phyloP scores from a whole-genome alignment of 2,113 vertebrate species.

The Piaya cayana region DNA sequence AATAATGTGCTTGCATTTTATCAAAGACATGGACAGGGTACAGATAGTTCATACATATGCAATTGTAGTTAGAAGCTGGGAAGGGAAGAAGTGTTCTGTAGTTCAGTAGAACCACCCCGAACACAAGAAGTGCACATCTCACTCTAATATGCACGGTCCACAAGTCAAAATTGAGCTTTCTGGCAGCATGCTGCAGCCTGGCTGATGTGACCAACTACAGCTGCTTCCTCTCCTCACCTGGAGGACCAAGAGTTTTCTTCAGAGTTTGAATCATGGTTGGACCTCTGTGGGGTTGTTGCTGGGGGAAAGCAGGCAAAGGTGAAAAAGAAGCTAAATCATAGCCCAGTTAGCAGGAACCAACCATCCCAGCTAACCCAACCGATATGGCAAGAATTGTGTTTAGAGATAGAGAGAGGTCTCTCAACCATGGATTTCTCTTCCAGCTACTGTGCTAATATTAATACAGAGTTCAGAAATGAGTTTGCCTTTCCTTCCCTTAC shows the following conservation, averaged over 20 bases:
- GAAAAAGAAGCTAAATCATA: background rate
- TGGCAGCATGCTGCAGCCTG: background rate
- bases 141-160: background rate
- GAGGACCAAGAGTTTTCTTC: background rate
- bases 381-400: background rate
- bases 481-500: background rate
- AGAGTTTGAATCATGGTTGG: background rate
- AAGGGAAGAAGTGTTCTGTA: background rate
- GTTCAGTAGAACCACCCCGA: background rate
- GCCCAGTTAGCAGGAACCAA: background rate
- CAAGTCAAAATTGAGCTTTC: background rate
- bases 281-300: background rate
- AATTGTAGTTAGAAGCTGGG: background rate
- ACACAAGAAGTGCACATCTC: background rate
- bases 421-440: background rate
- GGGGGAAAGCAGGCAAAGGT: background rate
- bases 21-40: background rate
- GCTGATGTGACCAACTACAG: background rate
- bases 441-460: background rate
- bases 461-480: background rate
- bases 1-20: background rate
- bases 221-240: background rate
- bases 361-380: background rate
- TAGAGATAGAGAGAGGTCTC: background rate
- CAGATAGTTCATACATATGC: background rate